Evolutionary conservation across 2,113 vertebrate species (phyloP).

Genomic region (Trachemys scripta): DNA sequence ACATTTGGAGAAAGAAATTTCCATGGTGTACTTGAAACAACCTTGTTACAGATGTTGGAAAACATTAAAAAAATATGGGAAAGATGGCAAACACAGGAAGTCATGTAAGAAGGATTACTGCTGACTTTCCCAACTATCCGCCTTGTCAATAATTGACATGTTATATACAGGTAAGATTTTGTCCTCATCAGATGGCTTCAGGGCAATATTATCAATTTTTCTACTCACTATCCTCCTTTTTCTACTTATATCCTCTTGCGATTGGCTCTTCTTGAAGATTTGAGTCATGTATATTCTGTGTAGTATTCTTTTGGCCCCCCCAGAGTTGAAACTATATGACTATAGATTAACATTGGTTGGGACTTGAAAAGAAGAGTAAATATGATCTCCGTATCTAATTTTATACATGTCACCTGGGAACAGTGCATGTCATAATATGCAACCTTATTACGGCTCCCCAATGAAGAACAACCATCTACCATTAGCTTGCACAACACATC

Average conservation of each 20-base stretch:
- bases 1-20: background rate
- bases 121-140: background rate
- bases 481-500: rapidly evolving
- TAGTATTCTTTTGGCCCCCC: background rate
- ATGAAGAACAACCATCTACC: background rate
- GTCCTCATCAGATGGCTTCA: conserved; percentile 2
- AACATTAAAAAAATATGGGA: conserved; percentile 14
- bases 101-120: rapidly evolving
- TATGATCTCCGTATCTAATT: background rate
- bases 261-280: background rate
- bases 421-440: background rate
- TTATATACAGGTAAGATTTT: conserved; percentile 35
- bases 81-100: conserved; percentile 29
- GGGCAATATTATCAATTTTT: background rate
- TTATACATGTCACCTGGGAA: background rate
- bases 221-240: background rate
- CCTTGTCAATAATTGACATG: conserved; percentile 16
- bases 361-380: background rate
- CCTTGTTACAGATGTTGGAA: background rate
- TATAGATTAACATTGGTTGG: background rate
- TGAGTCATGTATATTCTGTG: background rate
- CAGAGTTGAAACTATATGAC: background rate
- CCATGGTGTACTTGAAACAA: background rate
- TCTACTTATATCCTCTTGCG: background rate
- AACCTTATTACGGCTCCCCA: background rate